Base-by-base conservation (phyloP, 23 tunicate genomes). In the Aplidium turbinatum region DNA sequence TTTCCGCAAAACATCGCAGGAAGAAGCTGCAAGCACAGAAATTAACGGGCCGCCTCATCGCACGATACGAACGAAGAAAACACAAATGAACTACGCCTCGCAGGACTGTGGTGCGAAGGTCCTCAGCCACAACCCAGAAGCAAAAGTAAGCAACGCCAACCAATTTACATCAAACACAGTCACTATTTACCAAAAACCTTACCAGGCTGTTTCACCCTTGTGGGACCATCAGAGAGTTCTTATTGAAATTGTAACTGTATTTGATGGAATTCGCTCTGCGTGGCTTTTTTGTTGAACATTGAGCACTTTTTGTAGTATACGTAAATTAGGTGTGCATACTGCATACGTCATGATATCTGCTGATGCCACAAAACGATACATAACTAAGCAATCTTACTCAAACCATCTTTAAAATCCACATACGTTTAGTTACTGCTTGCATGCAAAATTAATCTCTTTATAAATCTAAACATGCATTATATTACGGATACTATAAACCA, bases 21-120 rank as follows among this genome's bases (percentile, higher is more conserved):
- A 84, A 33, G 82, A 58, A 11, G 74, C 73, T 7, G 75, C 71
- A 28, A 75, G 65, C 28, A 33, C 53, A n/a, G 86, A 83, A 1
- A 84, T 42, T 0, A 26, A 23, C 24, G 11, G 24, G 0, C 21
- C 35, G 0, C 77, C 73, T 0, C 70, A 47, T 7, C 88, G 80
- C 24, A 65, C 73, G 1, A 68, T 91, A 6, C 45, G 97, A 38
- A 77, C 91, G 18, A 91, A 91, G 60, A 91, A 91, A 79, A n/a
- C n/a, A n/a, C n/a, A n/a, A n/a, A 89, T 91, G 31, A 91, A 91
- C 36, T 91, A 91, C 78, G 90, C 90, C 28, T 84, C 91, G 0
- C 97, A 84, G 67, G 97, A 91, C 50, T 91, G 97, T 64, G 97
- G 97, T 1, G 91, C 91, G 24, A 91, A 91, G 68, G 63, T 91